Percentiles rank a stretch among this genome's conserved stretches.
Evolutionary conservation across 92 coral and sea anemone genomes (phyloP).

Genomic region (Epizoanthus fatuus): DNA sequence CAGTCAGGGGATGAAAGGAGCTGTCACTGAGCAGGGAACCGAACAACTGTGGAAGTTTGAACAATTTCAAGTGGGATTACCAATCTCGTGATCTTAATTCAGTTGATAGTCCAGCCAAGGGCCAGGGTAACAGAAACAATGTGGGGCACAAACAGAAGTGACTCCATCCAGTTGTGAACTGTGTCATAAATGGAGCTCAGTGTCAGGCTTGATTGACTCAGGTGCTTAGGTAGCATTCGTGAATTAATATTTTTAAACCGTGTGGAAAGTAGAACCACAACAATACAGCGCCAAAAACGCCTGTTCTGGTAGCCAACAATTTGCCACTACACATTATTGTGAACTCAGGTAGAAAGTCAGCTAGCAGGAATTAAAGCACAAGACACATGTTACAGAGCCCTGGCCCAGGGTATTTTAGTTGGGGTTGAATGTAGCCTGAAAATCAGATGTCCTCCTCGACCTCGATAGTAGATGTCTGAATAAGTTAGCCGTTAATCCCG

Average conservation of each 20-base stretch:
- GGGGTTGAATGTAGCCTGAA: too few relatives aligned
- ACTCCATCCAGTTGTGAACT: conserved; percentile 28
- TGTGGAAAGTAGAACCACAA: neutral
- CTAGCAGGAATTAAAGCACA: too few relatives aligned
- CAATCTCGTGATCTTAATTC: neutral
- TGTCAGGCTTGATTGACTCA: conserved; percentile 36
- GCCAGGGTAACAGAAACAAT: conserved; percentile 13
- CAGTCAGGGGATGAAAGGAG: neutral
- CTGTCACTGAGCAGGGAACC: neutral
- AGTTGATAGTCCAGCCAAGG: neutral
- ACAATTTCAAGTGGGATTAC: conserved; percentile 21
- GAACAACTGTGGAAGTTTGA: conserved; percentile 24
- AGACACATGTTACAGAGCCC: too few relatives aligned
- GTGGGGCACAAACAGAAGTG: conserved; percentile 18
- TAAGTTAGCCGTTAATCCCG: too few relatives aligned
- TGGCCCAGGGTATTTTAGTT: too few relatives aligned
- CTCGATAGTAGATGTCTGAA: too few relatives aligned
- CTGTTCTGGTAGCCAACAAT: conserved; percentile 36
- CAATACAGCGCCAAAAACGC: conserved; percentile 15
- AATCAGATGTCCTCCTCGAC: too few relatives aligned
- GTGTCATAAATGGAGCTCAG: neutral
- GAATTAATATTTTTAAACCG: neutral
- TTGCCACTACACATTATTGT: conserved; percentile 27
- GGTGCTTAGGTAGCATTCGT: conserved; percentile 37
- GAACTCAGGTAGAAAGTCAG: neutral